Conservation (phyloP, 2,113 vertebrate genomes). For the Sceloporus tristichus region DNA sequence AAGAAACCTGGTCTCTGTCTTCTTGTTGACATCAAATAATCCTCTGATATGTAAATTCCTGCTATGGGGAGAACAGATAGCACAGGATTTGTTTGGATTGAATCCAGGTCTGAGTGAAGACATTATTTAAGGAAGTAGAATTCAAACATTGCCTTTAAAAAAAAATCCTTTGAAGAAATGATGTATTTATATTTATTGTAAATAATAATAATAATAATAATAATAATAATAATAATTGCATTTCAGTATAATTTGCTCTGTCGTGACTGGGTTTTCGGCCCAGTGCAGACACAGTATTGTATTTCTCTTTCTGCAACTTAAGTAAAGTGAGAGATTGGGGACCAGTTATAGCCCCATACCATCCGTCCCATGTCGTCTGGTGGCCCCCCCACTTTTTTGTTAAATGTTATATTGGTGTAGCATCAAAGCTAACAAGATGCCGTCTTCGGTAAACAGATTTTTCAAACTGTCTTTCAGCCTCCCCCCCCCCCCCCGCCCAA, state of each 20-base stretch:
- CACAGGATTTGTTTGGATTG: slow-evolving; percentile 75
- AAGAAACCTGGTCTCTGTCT: slow-evolving; percentile 77
- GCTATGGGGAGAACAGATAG: slow-evolving; percentile 65
- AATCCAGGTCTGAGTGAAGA: slow-evolving; percentile 72
- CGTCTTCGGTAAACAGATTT: no score
- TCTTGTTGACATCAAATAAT: slow-evolving; percentile 83
- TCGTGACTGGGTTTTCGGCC: neutral
- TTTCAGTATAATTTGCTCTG: no score
- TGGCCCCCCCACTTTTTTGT: neutral
- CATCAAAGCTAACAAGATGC: no score
- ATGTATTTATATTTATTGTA: neutral
- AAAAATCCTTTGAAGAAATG: slow-evolving; percentile 66
- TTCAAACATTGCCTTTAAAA: slow-evolving; percentile 53
- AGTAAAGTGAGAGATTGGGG: neutral
- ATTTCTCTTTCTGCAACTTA: neutral
- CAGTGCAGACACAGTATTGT: neutral
- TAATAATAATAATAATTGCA: no score
- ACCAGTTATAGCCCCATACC: neutral
- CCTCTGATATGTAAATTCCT: slow-evolving; percentile 84
- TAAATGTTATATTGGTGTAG: neutral
- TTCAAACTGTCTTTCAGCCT: no score
- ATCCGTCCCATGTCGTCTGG: neutral
- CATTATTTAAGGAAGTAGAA: slow-evolving; percentile 64
- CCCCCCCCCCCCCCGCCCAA: no score
- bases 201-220: no score